phyloP scores from a whole-genome alignment of 2,888 invertebrate species.

The Nemapogon koenigi region DNA sequence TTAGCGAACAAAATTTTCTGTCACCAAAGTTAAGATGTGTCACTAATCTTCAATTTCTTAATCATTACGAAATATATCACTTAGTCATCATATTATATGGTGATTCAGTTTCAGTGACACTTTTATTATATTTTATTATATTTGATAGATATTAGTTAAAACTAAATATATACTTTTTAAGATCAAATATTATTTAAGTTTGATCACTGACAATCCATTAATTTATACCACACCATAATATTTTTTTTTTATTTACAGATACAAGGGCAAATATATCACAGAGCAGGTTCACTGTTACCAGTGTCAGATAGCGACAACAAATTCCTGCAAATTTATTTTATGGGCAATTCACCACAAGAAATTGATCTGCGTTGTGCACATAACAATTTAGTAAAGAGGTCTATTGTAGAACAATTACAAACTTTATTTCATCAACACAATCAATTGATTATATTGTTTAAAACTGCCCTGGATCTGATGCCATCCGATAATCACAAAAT shows the following conservation, averaged over 20 bases:
- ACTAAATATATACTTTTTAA: conserved; percentile 16
- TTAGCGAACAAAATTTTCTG: conserved; percentile 16
- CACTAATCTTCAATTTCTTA: not conserved
- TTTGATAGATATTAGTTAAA: conserved; percentile 14
- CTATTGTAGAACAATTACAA: not conserved
- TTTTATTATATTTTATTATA: conserved; percentile 6
- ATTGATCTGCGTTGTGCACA: not conserved
- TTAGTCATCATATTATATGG: conserved; percentile 14
- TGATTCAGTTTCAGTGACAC: conserved; percentile 13
- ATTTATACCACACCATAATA: conserved; percentile 10
- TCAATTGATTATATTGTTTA: not conserved
- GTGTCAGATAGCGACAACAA: not conserved
- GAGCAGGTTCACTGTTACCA: not conserved
- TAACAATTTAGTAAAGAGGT: not conserved
- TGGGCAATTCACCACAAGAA: not conserved
- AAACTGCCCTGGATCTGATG: not conserved
- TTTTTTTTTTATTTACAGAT: not conserved
- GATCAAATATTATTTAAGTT: conserved; percentile 15
- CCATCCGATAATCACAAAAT: conserved; percentile 11
- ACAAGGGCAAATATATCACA: conserved; percentile 11
- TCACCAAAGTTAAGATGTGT: conserved; percentile 14
- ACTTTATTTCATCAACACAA: not conserved
- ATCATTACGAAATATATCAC: conserved; percentile 5
- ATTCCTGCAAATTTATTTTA: conserved; percentile 4
- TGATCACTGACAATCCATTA: conserved; percentile 16